Percentiles rank a stretch among this genome's conserved stretches.
Conservation (phyloP, 2,797 vertebrate species). For the Coccyzus lansbergi region DNA sequence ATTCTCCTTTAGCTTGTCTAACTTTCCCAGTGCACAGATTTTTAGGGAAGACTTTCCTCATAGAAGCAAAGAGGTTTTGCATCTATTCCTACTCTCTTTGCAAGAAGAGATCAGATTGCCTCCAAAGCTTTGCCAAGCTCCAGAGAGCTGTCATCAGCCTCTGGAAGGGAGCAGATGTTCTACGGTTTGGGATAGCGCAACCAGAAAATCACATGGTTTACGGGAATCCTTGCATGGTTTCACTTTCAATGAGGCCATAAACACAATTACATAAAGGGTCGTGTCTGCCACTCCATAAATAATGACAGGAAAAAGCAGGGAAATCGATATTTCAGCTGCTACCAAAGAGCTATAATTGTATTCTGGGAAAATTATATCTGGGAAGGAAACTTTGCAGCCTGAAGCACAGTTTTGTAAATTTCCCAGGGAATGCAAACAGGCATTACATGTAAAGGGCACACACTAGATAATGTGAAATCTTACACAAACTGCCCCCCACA, state of each 20-base stretch:
- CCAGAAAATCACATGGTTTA: not conserved
- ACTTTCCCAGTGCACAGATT: rapidly evolving
- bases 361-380: not conserved
- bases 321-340: not conserved
- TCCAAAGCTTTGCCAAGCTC: not conserved
- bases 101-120: not conserved
- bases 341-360: not conserved
- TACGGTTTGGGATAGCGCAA: rapidly evolving
- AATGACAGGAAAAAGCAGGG: not conserved
- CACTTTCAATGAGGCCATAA: not conserved
- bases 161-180: not conserved
- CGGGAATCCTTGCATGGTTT: not conserved
- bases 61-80: not conserved
- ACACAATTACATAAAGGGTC: not conserved
- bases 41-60: not conserved
- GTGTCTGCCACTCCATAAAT: not conserved
- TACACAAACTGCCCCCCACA: not conserved
- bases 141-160: rapidly evolving
- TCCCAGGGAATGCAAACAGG: not conserved
- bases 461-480: not conserved
- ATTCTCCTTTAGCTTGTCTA: not conserved
- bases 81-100: not conserved
- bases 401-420: not conserved
- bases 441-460: not conserved
- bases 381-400: not conserved